Conservation (phyloP, 2,113 vertebrate genomes). For the Suncus etruscus region DNA sequence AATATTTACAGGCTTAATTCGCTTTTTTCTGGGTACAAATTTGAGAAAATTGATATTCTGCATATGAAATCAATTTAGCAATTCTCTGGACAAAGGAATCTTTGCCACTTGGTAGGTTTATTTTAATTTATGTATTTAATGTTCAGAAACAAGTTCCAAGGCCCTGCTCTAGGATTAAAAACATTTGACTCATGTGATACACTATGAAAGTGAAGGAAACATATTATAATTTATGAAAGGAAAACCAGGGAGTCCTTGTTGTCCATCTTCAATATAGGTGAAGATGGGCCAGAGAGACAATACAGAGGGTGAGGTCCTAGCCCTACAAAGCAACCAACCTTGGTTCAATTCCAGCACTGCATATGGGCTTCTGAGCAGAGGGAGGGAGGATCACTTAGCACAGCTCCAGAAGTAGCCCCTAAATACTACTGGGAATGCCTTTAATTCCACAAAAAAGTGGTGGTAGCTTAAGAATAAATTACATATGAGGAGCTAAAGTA, state of each 20-base stretch:
- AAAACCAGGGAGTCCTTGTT: neutral
- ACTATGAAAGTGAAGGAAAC: conserved; percentile 28
- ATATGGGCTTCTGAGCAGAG: too few species aligned
- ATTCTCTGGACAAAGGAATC: conserved; percentile 28
- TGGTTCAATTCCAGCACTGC: too few species aligned
- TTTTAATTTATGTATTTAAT: neutral
- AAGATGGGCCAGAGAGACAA: too few species aligned
- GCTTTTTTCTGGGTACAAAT: neutral
- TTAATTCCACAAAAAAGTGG: neutral
- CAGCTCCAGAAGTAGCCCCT: too few species aligned
- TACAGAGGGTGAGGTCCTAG: too few species aligned
- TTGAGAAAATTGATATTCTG: conserved; percentile 12
- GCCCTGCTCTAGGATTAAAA: neutral
- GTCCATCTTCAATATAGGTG: neutral
- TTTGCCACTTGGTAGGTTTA: neutral
- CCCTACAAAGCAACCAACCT: too few species aligned
- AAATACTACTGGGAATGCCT: too few species aligned
- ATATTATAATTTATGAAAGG: neutral
- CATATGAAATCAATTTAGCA: neutral
- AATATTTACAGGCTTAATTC: conserved; percentile 20
- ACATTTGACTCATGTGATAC: neutral
- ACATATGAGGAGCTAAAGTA: neutral
- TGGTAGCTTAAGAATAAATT: neutral
- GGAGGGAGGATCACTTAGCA: too few species aligned
- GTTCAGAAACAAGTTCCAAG: neutral